Evolutionary conservation across 2,888 invertebrate species (phyloP).

Genomic region (Athalia circularis): DNA sequence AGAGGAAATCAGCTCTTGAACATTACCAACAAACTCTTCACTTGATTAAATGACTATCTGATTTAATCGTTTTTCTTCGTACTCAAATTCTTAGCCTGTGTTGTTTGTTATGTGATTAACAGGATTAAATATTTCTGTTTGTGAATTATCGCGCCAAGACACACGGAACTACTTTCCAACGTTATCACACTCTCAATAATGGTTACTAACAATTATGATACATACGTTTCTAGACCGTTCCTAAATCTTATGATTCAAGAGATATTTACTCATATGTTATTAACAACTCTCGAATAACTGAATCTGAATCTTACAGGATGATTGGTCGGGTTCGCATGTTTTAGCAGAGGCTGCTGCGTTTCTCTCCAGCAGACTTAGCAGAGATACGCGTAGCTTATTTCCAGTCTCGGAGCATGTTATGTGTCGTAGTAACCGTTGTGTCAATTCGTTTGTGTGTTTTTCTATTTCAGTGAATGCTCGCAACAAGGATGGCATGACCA

Average conservation of each 20-base stretch:
- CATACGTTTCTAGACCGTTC: background rate
- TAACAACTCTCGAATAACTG: constrained; percentile 27
- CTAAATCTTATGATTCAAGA: background rate
- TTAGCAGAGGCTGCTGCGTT: constrained; percentile 34
- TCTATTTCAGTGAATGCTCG: constrained; percentile 81
- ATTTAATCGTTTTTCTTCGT: background rate
- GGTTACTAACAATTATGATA: constrained; percentile 9
- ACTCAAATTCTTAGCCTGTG: constrained; percentile 1
- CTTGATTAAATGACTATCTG: constrained; percentile 1
- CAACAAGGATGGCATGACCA: constrained; percentile 94
- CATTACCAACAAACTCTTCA: constrained; percentile 16
- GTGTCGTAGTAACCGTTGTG: constrained; percentile 74
- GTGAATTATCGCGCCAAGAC: background rate
- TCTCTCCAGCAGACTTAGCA: constrained; percentile 35
- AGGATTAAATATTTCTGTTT: constrained; percentile 24
- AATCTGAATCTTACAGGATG: constrained; percentile 43
- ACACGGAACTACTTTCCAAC: constrained; percentile 3
- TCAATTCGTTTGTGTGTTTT: constrained; percentile 76
- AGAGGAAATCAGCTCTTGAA: constrained; percentile 47
- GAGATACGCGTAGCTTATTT: constrained; percentile 40
- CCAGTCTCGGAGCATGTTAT: constrained; percentile 60
- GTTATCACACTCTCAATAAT: background rate
- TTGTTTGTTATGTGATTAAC: constrained; percentile 42
- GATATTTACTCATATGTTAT: background rate
- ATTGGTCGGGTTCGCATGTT: constrained; percentile 39